phyloP scores from a whole-genome alignment of 2,113 vertebrate genomes.

The Megaceryle maxima region DNA sequence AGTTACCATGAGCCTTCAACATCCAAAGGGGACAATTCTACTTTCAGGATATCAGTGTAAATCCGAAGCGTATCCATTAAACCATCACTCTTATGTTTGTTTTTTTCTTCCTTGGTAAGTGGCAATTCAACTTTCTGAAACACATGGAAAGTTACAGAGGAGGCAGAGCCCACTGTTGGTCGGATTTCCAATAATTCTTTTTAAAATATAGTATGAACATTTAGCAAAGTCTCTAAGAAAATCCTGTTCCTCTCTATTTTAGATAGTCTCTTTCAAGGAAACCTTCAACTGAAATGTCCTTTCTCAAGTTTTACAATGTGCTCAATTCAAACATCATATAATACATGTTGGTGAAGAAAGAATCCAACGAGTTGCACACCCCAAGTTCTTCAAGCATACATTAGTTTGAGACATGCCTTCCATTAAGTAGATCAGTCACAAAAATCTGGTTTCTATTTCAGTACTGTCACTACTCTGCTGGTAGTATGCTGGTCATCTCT shows the following conservation, averaged over 20 bases:
- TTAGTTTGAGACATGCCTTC: background rate
- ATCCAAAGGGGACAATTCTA: background rate
- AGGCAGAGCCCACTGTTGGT: background rate
- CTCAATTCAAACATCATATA: background rate
- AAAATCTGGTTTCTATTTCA: background rate
- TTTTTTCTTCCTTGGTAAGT: background rate
- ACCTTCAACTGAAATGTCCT: background rate
- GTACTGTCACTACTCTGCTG: background rate
- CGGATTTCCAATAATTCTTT: background rate
- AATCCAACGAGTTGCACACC: accelerated
- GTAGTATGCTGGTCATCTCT: background rate
- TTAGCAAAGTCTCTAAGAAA: background rate
- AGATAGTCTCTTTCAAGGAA: background rate
- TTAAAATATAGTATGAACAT: background rate
- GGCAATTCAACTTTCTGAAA: background rate
- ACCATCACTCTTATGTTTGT: accelerated
- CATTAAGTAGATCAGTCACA: background rate
- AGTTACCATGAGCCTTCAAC: background rate
- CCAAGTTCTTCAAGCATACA: background rate
- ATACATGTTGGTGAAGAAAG: background rate
- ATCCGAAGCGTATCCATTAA: background rate
- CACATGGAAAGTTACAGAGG: background rate
- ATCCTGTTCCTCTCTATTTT: background rate
- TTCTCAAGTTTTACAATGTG: background rate
- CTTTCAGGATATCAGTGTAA: background rate